Evolutionary conservation across 2,797 vertebrate genomes (phyloP).

Genomic region (Tragopan temminckii): DNA sequence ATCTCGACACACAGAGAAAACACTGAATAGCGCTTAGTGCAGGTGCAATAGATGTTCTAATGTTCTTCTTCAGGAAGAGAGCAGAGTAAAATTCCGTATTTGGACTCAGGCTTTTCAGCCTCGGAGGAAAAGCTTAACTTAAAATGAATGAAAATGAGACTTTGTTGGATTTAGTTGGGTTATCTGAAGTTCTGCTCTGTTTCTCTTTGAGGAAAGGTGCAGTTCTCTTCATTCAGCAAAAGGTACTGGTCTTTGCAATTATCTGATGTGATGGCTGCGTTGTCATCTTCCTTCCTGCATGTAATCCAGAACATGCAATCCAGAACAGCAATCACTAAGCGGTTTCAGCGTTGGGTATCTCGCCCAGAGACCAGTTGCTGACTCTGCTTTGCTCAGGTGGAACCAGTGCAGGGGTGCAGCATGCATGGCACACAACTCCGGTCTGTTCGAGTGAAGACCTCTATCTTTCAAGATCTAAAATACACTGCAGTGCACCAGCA

Average conservation of each 20-base stretch:
- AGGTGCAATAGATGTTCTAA: neutral
- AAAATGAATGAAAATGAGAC: neutral
- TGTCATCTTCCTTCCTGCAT: neutral
- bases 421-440: neutral
- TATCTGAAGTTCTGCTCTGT: neutral
- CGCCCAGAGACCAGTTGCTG: neutral
- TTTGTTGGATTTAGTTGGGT: neutral
- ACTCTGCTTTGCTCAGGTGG: neutral
- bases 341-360: neutral
- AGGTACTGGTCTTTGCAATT: neutral
- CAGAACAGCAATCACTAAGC: neutral
- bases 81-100: neutral
- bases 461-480: constrained; percentile 37
- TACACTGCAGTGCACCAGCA: constrained; percentile 23
- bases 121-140: neutral
- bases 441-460: neutral
- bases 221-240: neutral
- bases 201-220: neutral
- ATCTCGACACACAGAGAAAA: neutral
- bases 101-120: neutral
- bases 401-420: neutral
- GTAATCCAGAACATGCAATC: neutral
- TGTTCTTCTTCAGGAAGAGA: neutral
- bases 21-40: neutral
- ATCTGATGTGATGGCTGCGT: neutral